Conservation (phyloP, 2,113 vertebrate species). For the Silurus glanis region DNA sequence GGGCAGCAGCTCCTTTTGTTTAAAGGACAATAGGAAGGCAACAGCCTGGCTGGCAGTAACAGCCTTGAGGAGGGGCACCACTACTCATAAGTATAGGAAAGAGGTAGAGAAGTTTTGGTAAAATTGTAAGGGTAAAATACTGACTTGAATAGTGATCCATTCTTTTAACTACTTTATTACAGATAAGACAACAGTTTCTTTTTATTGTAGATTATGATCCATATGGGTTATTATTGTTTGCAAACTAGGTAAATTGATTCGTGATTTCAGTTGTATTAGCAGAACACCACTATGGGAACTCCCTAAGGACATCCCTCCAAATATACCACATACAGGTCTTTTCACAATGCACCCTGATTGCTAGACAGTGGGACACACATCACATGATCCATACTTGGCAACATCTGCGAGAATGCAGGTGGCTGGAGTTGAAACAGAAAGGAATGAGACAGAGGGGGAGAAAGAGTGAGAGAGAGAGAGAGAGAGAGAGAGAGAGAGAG, state of each 20-base stretch:
- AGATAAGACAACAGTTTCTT: neutral
- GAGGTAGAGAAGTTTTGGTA: neutral
- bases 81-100: neutral
- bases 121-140: neutral
- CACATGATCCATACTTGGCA: conserved; percentile 48
- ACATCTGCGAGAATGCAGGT: conserved; percentile 37
- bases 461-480: neutral
- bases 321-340: neutral
- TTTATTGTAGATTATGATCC: neutral
- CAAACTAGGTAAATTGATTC: neutral
- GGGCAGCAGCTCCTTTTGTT: conserved; percentile 71
- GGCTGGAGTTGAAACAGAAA: conserved; percentile 32
- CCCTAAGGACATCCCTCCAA: neutral
- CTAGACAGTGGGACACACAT: conserved; percentile 3
- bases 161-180: neutral
- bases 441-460: neutral
- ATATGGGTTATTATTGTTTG: neutral
- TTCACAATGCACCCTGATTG: conserved; percentile 17
- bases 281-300: neutral
- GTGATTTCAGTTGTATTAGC: neutral
- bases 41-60: conserved; percentile 65
- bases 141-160: neutral
- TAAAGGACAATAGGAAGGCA: conserved; percentile 62
- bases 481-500: neutral
- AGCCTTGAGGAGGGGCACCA: conserved; percentile 14